Evolutionary conservation across 2,113 vertebrate genomes (phyloP).

Genomic region (Polypterus bichir): DNA sequence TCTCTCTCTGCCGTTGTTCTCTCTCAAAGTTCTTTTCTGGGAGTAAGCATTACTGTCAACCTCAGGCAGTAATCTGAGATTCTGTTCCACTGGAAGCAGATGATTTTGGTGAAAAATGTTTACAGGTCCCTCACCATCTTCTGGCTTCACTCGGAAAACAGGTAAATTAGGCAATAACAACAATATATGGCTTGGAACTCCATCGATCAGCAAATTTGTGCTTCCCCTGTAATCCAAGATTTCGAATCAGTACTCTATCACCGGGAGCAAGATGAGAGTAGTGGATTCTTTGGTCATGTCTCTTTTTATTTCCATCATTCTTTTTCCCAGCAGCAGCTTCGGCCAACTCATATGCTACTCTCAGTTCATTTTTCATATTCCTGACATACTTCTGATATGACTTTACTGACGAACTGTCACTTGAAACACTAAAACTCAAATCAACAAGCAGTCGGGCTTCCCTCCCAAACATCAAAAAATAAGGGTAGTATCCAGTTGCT

Average conservation of each 20-base stretch:
- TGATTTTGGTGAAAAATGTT: conserved; percentile 13
- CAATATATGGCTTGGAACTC: conserved; percentile 5
- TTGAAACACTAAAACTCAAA: background rate
- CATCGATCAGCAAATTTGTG: conserved; percentile 12
- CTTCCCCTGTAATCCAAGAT: conserved; percentile 14
- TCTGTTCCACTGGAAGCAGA: conserved; percentile 11
- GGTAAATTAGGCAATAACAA: conserved; percentile 14
- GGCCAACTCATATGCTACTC: conserved; percentile 11
- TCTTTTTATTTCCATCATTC: conserved; percentile 12
- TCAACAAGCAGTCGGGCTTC: background rate
- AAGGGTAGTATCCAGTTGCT: background rate
- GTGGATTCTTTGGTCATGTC: conserved; percentile 12
- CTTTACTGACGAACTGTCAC: conserved; percentile 9
- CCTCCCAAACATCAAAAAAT: background rate
- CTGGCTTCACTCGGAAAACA: conserved; percentile 12
- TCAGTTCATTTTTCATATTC: conserved; percentile 11
- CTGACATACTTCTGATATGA: background rate
- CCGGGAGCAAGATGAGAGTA: conserved; percentile 3
- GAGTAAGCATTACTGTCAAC: too few relatives aligned
- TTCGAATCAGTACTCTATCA: conserved; percentile 12
- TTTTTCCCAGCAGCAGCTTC: background rate
- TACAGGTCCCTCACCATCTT: conserved; percentile 12
- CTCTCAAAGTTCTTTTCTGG: too few relatives aligned
- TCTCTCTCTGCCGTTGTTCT: too few relatives aligned
- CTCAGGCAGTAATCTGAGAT: conserved; percentile 4